These are phyloP conservation scores for Calycopis cecrops DNA, from an alignment of 1,140 invertebrate genomes.

Conservation along the genomic window DNA sequence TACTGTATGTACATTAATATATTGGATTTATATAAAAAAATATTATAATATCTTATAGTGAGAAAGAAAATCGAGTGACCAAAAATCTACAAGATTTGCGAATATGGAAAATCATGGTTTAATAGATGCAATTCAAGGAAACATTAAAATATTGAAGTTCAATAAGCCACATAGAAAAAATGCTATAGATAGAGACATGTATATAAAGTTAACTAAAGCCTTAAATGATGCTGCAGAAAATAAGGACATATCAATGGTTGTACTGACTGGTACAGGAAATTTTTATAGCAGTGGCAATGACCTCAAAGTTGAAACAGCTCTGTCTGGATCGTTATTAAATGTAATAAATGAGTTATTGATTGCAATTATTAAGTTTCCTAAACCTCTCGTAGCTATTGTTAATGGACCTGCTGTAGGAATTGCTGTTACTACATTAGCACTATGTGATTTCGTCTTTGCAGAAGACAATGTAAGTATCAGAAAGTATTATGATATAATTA, in stretches of 20 bases:
- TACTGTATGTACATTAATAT: too few relatives aligned
- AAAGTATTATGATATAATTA: too few relatives aligned
- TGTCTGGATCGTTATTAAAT: constrained; percentile 27
- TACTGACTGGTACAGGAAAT: constrained; percentile 85
- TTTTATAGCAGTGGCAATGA: constrained; percentile 94
- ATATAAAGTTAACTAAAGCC: constrained; percentile 77
- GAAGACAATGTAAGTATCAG: constrained; percentile 72
- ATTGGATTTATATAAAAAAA: too few relatives aligned
- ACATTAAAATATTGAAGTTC: constrained; percentile 77
- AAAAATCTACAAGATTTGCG: too few relatives aligned
- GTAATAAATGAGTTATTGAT: constrained; percentile 81
- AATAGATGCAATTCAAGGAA: constrained; percentile 40
- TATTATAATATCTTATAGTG: too few relatives aligned
- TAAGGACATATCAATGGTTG: constrained; percentile 77
- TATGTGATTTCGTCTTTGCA: constrained; percentile 94
- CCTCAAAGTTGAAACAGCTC: constrained; percentile 59
- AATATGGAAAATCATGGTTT: constrained; percentile 30
- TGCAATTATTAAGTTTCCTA: constrained; percentile 91
- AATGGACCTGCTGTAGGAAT: constrained; percentile 97
- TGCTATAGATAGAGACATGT: constrained; percentile 85
- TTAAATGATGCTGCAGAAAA: constrained; percentile 82
- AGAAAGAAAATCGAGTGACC: too few relatives aligned
- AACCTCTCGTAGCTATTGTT: constrained; percentile 90
- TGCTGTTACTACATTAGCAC: constrained; percentile 85
- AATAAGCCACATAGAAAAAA: constrained; percentile 87